A percentile compares a stretch with the other conserved stretches of the same genome.
Evolutionary conservation across 2,888 invertebrate genomes (phyloP).

Genomic region (Trilocha varians): DNA sequence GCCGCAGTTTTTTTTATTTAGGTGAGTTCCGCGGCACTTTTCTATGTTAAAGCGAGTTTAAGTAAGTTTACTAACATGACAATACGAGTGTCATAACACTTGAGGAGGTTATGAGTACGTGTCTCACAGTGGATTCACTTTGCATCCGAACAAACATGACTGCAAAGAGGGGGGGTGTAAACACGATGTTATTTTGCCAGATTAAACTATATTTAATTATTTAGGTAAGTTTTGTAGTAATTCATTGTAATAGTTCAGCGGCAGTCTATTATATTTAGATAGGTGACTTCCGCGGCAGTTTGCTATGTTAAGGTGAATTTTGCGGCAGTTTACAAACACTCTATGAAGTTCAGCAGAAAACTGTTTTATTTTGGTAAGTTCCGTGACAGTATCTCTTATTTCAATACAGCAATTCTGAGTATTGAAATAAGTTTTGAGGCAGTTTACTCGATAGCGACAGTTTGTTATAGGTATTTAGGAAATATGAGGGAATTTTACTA

Average conservation of each 20-base stretch:
- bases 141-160: conserved; percentile 95
- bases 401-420: too few relatives aligned
- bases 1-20: too few relatives aligned
- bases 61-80: conserved; percentile 97
- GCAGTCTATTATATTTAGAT: too few relatives aligned
- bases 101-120: conserved; percentile 88
- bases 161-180: conserved; percentile 99
- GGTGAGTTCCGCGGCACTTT: conserved; percentile 96
- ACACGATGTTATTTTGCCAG: conserved; percentile 89
- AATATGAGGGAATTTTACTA: too few relatives aligned
- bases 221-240: too few relatives aligned
- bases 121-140: conserved; percentile 95
- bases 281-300: conserved; percentile 95
- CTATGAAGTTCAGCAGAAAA: too few relatives aligned
- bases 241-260: too few relatives aligned
- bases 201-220: conserved; percentile 89
- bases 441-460: too few relatives aligned
- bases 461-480: too few relatives aligned
- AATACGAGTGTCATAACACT: conserved; percentile 96
- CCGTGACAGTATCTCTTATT: too few relatives aligned
- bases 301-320: conserved; percentile 96
- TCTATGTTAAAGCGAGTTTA: conserved; percentile 94
- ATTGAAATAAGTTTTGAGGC: too few relatives aligned
- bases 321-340: conserved; percentile 96
- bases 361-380: too few relatives aligned